Evolutionary conservation across 2,113 vertebrate species (phyloP).

Genomic region (Podarcis raffonei): DNA sequence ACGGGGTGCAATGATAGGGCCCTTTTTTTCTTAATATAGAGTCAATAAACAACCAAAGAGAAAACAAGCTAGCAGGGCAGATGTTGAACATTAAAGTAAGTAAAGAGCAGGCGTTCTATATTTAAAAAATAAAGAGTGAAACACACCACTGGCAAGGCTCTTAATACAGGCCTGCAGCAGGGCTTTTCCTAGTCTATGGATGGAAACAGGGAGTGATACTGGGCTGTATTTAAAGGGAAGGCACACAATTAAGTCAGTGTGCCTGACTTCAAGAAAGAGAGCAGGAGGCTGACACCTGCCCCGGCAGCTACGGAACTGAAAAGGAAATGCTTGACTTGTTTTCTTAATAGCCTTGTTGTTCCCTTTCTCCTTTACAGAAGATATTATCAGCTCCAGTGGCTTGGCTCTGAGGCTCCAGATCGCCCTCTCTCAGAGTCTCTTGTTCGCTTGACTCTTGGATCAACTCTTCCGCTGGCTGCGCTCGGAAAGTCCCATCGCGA

Average conservation of each 20-base stretch:
- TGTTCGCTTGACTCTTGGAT: slow-evolving; percentile 74
- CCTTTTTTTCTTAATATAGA: too few relatives aligned
- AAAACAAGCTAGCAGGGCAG: too few relatives aligned
- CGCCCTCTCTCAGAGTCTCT: slow-evolving; percentile 67
- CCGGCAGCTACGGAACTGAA: slow-evolving; percentile 4
- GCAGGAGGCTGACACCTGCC: background rate
- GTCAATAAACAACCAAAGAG: too few relatives aligned
- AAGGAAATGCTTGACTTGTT: slow-evolving; percentile 24
- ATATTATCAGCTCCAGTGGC: slow-evolving; percentile 59
- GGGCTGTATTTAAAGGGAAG: background rate
- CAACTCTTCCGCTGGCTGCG: slow-evolving; percentile 63
- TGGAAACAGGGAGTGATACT: background rate
- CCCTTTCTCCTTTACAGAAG: slow-evolving; percentile 57
- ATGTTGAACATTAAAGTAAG: too few relatives aligned
- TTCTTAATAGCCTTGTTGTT: slow-evolving; percentile 45
- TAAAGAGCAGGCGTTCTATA: too few relatives aligned
- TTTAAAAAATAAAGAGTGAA: too few relatives aligned
- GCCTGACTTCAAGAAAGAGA: background rate
- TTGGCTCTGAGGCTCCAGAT: slow-evolving; percentile 41
- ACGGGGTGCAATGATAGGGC: too few relatives aligned
- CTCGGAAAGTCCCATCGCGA: slow-evolving; percentile 60
- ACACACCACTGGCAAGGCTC: background rate
- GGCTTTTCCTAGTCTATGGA: background rate
- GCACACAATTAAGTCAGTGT: background rate
- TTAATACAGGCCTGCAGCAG: background rate